Base-by-base conservation (phyloP, 2,113 vertebrate species). In the Smithornis capensis region DNA sequence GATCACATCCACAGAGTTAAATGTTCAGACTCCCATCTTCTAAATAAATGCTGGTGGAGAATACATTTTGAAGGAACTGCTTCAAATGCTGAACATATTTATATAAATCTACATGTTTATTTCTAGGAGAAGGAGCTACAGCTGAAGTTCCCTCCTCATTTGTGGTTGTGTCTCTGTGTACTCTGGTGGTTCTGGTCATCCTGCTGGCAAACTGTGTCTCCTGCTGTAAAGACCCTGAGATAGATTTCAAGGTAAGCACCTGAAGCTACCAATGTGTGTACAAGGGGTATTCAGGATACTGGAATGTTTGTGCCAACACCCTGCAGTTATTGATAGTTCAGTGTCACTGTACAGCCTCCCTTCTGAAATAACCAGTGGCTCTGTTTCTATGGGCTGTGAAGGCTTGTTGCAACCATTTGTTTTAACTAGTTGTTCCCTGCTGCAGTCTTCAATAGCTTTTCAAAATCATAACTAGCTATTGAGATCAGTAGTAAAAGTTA, bases 201-300 rank as follows among this genome's bases (percentile, higher is more conserved):
- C 74, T 99, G 94, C 97, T 99, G 47, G 97, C 98, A 65, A 99
- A 99, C 97, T 99, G 99, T 89, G 98, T 98, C 63, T 99, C 98
- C 97, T 99, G 99, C 98, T 99, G 99, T 97, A 99, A 99, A 97
- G 98, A 99, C 87, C 98, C 98, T 4, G 99, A 99, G 97, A 99
- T 99, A 96, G 98, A 99, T 97, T 99, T 99, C 97, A 99, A 99
- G 99, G 99, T 99, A 97, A 98, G 98, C 52, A 33, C 28, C 62
- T 73, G 63, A n/a, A 50, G 38, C 45, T n/a, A 33, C 44, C 49
- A 44, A 3, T 33, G 23, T 73, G 21, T 63, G 17, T 22, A 9
- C 18, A 71, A 22, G 18, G 74, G 33, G 4, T 35, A 14, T 23
- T 89, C 50, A 37, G 74, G 73, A 2, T n/a, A 14, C 55, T 13